Percentiles rank a stretch among this genome's conserved stretches.
Evolutionary conservation across 2,888 invertebrate species (phyloP).

Genomic region (Priocnemis perturbator): DNA sequence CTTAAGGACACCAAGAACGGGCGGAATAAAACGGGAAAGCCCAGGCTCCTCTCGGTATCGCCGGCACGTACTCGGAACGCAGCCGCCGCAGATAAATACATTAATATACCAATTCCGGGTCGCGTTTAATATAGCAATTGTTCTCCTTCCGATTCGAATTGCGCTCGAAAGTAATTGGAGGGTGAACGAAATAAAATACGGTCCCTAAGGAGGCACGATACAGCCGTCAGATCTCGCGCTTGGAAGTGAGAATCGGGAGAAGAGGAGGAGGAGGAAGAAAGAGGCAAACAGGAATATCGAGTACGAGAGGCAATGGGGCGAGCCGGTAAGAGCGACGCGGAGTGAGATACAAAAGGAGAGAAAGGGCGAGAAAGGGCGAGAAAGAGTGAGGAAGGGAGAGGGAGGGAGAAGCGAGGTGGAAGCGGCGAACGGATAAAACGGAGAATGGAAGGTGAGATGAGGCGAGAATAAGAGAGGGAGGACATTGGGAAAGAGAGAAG

Average conservation of each 20-base stretch:
- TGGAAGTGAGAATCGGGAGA: constrained; percentile 33
- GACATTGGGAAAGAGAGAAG: neutral
- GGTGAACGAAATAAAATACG: constrained; percentile 41
- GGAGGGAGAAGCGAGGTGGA: constrained; percentile 1
- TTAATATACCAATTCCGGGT: constrained; percentile 46
- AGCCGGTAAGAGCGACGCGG: neutral
- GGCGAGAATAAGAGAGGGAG: constrained; percentile 17
- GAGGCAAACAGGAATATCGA: constrained; percentile 17
- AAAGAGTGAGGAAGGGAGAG: constrained; percentile 2
- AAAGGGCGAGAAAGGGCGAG: constrained; percentile 7
- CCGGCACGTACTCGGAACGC: constrained; percentile 4
- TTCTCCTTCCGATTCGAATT: constrained; percentile 35
- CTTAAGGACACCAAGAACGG: too few relatives aligned
- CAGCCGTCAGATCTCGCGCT: constrained; percentile 41
- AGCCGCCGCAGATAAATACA: constrained; percentile 43
- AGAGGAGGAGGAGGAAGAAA: constrained; percentile 17
- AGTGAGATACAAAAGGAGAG: neutral
- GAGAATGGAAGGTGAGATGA: neutral
- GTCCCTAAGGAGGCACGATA: constrained; percentile 30
- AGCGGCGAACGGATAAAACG: constrained; percentile 10
- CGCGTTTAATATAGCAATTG: constrained; percentile 46
- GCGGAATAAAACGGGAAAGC: too few relatives aligned
- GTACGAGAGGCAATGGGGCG: neutral
- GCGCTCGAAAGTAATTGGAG: constrained; percentile 48
- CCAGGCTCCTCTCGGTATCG: too few relatives aligned